phyloP scores from a whole-genome alignment of 2,113 vertebrate genomes.

The Albula goreensis region DNA sequence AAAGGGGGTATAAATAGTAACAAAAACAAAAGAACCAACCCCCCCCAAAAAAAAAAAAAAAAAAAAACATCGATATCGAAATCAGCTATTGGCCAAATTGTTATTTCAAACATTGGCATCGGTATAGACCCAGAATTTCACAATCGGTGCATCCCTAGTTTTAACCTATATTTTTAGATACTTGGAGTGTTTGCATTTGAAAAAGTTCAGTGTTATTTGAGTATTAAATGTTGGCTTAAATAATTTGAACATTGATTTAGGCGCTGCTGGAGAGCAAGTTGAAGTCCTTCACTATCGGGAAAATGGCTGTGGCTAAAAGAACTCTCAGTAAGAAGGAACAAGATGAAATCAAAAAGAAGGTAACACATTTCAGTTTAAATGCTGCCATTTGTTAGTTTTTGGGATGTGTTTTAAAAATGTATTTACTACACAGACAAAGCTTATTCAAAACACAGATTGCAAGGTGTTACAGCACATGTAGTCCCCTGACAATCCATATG shows the following conservation, averaged over 20 bases:
- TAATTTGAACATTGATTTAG: conserved; percentile 57
- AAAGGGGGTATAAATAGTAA: no score
- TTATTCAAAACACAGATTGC: neutral
- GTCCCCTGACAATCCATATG: no score
- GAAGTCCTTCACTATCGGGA: conserved; percentile 95
- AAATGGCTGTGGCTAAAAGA: conserved; percentile 92
- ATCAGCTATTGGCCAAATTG: no score
- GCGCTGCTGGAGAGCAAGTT: conserved; percentile 92
- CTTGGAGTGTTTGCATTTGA: no score
- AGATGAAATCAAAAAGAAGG: conserved; percentile 96
- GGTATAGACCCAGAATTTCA: no score
- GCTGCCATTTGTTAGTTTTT: neutral
- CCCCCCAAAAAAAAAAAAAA: no score
- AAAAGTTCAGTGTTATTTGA: neutral
- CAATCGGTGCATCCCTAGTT: no score
- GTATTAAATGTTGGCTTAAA: neutral
- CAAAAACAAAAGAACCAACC: no score
- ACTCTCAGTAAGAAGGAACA: conserved; percentile 97
- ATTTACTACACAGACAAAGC: neutral
- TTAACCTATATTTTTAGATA: no score
- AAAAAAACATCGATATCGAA: no score
- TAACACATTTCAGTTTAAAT: conserved; percentile 53
- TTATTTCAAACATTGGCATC: no score
- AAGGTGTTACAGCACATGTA: neutral
- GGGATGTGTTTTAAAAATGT: neutral